Percentiles rank a stretch among this genome's conserved stretches.
Evolutionary conservation across 2,888 invertebrate species (phyloP).

Genomic region (Hedychridium roseum): DNA sequence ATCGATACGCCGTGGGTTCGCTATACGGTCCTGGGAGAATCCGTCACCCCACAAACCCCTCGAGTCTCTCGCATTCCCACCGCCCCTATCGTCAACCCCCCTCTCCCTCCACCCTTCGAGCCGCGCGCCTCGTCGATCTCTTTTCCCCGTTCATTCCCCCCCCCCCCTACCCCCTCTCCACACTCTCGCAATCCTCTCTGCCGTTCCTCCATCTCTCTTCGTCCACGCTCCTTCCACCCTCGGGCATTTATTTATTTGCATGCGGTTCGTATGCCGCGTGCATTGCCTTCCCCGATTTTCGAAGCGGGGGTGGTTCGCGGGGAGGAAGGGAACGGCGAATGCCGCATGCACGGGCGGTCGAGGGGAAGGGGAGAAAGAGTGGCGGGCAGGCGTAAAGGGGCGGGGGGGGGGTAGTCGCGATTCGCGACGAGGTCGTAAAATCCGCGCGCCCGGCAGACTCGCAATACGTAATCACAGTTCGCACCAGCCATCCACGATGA

Average conservation of each 20-base stretch:
- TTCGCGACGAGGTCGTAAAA: constrained; percentile 35
- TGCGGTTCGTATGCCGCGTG: constrained; percentile 39
- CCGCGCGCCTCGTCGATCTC: too few species aligned
- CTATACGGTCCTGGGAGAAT: too few species aligned
- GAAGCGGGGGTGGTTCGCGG: constrained; percentile 10
- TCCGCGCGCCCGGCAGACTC: constrained; percentile 32
- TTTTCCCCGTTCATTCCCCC: too few species aligned
- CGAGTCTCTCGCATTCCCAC: too few species aligned
- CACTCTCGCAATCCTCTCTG: too few species aligned
- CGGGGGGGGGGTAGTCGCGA: constrained; percentile 19
- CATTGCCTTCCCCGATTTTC: constrained; percentile 26
- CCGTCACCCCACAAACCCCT: too few species aligned
- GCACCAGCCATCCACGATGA: constrained; percentile 24
- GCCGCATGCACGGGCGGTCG: constrained; percentile 4
- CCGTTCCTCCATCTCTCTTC: too few species aligned
- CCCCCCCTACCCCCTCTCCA: too few species aligned
- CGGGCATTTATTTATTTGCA: constrained; percentile 54
- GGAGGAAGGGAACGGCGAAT: constrained; percentile 16
- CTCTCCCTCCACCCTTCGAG: too few species aligned
- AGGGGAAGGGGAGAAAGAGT: constrained; percentile 13
- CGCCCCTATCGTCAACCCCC: too few species aligned
- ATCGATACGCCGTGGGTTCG: too few species aligned
- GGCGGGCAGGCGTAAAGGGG: constrained; percentile 20
- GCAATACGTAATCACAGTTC: constrained; percentile 45
- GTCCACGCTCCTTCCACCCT: constrained; percentile 28